Percentiles rank a stretch among this genome's conserved stretches.
Evolutionary conservation across 2,113 vertebrate species (phyloP).

Genomic region (Bujurquina vittata): DNA sequence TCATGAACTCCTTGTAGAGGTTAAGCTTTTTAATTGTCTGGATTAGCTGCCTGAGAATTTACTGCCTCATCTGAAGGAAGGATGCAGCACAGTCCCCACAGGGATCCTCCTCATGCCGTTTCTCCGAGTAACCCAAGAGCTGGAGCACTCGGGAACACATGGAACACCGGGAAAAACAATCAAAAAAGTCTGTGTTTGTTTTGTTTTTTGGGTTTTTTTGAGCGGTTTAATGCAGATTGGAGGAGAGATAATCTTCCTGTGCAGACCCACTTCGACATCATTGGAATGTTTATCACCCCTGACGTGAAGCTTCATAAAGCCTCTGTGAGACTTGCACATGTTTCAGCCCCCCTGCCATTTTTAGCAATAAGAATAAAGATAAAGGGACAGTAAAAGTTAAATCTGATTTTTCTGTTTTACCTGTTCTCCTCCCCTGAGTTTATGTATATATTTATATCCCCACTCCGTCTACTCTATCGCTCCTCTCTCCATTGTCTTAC

Average conservation of each 20-base stretch:
- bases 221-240: conserved; percentile 39
- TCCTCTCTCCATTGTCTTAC: conserved; percentile 79
- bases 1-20: conserved; percentile 30
- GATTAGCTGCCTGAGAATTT: conserved; percentile 43
- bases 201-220: neutral
- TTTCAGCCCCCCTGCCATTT: neutral
- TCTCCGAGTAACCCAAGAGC: conserved; percentile 38
- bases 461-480: conserved; percentile 61
- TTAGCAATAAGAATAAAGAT: conserved; percentile 35
- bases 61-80: conserved; percentile 21
- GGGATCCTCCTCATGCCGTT: neutral
- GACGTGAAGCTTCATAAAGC: conserved; percentile 24
- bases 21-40: conserved; percentile 48
- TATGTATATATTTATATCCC: conserved; percentile 75
- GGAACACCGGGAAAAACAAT: neutral
- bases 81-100: conserved; percentile 11
- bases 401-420: conserved; percentile 45
- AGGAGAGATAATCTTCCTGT: conserved; percentile 25
- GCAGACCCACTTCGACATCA: neutral
- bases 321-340: conserved; percentile 5
- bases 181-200: neutral
- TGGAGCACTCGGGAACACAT: neutral
- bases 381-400: conserved; percentile 46
- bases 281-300: conserved; percentile 37
- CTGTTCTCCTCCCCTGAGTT: conserved; percentile 21